Evolutionary conservation across 2,888 invertebrate species (phyloP), one percentile per base, ranked within the genome.

Genomic region (Chalcosyrphus nemorum): DNA sequence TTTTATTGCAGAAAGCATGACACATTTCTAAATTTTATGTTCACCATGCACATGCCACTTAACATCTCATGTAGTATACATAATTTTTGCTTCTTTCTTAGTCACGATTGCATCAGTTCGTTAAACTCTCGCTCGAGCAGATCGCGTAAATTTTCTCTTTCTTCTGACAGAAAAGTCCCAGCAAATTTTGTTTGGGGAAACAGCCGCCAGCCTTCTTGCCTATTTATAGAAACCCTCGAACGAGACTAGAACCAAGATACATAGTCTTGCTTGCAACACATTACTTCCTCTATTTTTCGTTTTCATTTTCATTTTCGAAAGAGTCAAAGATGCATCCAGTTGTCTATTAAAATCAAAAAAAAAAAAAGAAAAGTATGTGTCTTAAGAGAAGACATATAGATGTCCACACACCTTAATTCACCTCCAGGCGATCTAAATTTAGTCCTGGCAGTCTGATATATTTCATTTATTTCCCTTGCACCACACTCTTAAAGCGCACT

Each of bases 401-500:
- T 45, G 45, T 45, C 45, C 17, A 45, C 45, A 45, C 45, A 45
- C 75, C 75, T 74, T 56, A 61, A 56, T 38, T 81, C 41, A 81
- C 75, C 68, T 81, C 75, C 68, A 68, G 66, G 47, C 54, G 11
- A 29, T 47, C 75, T 81, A 81, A 75, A 68, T 75, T 75, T 81
- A 81, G 75, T 41, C 17, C 17, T 32, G n/a, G n/a, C n/a, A n/a
- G n/a, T 43, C 68, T 56, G 52, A 7, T 66, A n/a, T 52, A 29
- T 17, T 29, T 41, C 21, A 17, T 47, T n/a, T 38, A 56, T 19
- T 66, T 52, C 17, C 21, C 41, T n/a, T 54, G 66, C 41, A 29
- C 24, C 50, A 9, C 43, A 15, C 66, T 56, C 68, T 70, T 54
- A 15, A 29, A 27, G 43, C 4, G 19, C 68, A 41, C 41, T 54